A percentile compares a stretch with the other conserved stretches of the same genome.
Conservation (phyloP, 2,888 invertebrate genomes). For the Camponotus fellah region DNA sequence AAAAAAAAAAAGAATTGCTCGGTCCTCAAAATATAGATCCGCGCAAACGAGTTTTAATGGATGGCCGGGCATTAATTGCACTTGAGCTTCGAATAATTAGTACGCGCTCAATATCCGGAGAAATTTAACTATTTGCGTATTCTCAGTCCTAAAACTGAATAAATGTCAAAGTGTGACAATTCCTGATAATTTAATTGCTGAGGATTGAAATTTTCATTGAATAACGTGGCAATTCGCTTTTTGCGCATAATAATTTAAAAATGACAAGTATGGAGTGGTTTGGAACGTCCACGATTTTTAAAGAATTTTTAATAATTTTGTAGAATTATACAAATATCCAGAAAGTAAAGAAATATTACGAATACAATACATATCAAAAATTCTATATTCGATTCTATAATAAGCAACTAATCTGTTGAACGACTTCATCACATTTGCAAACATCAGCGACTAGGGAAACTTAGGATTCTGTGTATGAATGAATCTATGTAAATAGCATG, state of each 20-base stretch:
- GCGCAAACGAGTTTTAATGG: conserved; percentile 41
- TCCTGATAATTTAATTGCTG: conserved; percentile 35
- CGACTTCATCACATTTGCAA: background rate
- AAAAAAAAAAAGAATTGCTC: conserved; percentile 24
- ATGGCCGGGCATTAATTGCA: conserved; percentile 32
- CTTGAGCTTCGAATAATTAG: conserved; percentile 37
- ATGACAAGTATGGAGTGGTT: conserved; percentile 37
- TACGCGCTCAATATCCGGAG: conserved; percentile 33
- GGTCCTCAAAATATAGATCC: conserved; percentile 35
- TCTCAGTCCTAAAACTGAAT: conserved; percentile 35
- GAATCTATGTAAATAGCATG: too few relatives aligned
- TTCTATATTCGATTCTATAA: background rate
- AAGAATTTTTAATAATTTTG: background rate
- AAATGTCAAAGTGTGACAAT: conserved; percentile 41
- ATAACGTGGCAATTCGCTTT: conserved; percentile 33
- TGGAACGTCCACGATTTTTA: background rate
- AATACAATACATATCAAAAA: background rate
- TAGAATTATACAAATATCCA: background rate
- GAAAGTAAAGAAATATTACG: background rate
- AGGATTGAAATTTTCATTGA: conserved; percentile 22
- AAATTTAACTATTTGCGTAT: conserved; percentile 50
- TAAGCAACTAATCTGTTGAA: background rate
- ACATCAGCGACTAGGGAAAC: background rate
- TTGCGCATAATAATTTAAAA: background rate
- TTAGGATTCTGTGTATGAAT: background rate